Base-by-base conservation (phyloP, 2,888 invertebrate species). In the Hirtodrosophila histrioides region DNA sequence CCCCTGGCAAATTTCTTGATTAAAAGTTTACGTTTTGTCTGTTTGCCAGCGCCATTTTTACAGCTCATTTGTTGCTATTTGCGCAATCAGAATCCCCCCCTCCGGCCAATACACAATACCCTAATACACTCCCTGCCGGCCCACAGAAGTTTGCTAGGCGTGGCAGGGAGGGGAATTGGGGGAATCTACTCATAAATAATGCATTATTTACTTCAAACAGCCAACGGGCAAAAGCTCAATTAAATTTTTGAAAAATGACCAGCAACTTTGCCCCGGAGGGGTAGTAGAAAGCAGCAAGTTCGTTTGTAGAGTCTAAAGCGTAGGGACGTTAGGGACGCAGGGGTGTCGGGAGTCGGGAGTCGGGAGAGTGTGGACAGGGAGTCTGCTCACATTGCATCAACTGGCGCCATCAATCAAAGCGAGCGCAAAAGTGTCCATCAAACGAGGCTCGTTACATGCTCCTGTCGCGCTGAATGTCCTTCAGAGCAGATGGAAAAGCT, bases 21-120 rank as follows among this genome's bases (percentile, higher is more conserved):
- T 75, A 77, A 81, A 83, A 81, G 57, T 83, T 82, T 78, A 79
- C 68, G 73, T 62, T 64, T 61, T 69, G 53, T 70, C 67, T 64
- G 53, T 61, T 55, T 56, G 57, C 43, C 46, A 50, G 65, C 49
- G 67, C 53, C 46, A 74, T 70, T 82, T 83, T 84, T 79, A 77
- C 84, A 75, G 79, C 81, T 81, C 81, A 84, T 84, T 82, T 84
- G 79, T 76, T 80, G 75, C 73, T 67, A 68, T 79, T 80, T 69
- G 58, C 57, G 48, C 72, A 73, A 69, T 66, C 62, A 60, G 43
- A 65, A 58, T 10, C 4, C 31, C 4, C 33, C 40, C n/a, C n/a
- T 27, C 40, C 9, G 33, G 3, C 23, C 11, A 35, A 8, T 12
- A 3, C 39, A 12, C 41, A 27, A 39, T 36, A 23, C 11, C 9